Evolutionary conservation across 2,797 vertebrate species (phyloP).

Genomic region (Helarctos malayanus): DNA sequence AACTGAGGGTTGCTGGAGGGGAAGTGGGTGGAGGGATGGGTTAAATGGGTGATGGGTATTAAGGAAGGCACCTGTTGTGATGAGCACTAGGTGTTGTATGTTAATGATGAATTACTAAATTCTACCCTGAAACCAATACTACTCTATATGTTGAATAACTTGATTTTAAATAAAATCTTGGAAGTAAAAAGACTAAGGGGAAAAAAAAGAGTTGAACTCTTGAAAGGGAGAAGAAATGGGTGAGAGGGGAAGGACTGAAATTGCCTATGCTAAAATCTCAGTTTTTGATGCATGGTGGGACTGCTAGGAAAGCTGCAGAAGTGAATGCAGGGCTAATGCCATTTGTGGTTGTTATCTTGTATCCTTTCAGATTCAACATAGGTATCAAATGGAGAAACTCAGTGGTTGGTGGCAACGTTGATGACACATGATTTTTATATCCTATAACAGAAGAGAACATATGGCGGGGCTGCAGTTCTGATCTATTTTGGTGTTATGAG

Average conservation of each 20-base stretch:
- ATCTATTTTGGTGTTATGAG: conserved; percentile 3
- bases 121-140: neutral
- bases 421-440: neutral
- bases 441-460: neutral
- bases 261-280: neutral
- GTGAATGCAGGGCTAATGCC: neutral
- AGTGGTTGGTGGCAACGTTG: neutral
- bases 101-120: neutral
- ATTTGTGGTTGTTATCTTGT: neutral
- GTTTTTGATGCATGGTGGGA: neutral
- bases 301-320: neutral
- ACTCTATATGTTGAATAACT: neutral
- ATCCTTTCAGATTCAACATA: neutral
- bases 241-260: neutral
- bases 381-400: neutral
- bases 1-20: neutral
- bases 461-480: neutral
- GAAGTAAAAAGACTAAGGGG: neutral
- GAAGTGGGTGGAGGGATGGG: neutral
- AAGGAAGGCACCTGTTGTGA: neutral
- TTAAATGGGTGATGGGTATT: neutral
- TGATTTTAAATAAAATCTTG: neutral
- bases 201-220: neutral
- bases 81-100: neutral
- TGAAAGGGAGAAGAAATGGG: neutral